Evolutionary conservation across 2,113 vertebrate genomes (phyloP).

Genomic region (Syrmaticus mikado): DNA sequence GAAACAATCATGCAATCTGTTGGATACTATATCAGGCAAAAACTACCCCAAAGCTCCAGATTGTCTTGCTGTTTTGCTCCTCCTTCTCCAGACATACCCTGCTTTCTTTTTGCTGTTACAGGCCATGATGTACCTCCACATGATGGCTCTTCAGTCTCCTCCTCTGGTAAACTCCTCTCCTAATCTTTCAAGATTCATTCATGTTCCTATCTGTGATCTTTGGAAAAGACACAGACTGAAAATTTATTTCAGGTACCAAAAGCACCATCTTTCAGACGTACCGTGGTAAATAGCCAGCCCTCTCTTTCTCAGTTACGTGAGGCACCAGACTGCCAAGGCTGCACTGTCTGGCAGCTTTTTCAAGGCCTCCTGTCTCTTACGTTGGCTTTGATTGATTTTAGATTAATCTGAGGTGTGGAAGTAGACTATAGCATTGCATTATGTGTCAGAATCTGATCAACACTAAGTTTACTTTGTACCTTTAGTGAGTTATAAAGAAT

Average conservation of each 20-base stretch:
- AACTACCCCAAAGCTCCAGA: not conserved
- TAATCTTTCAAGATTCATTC: not conserved
- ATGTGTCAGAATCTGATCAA: not conserved
- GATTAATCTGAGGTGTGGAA: conserved; percentile 7
- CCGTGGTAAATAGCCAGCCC: not conserved
- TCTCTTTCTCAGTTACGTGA: not conserved
- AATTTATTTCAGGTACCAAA: not conserved
- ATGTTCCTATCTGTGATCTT: not conserved
- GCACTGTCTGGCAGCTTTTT: not conserved
- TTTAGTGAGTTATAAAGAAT: not conserved
- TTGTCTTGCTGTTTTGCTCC: not conserved
- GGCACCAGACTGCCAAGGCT: not conserved
- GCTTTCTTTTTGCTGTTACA: not conserved
- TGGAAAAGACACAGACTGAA: not conserved
- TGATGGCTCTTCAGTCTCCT: not conserved
- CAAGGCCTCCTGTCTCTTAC: not conserved
- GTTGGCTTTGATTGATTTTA: not conserved
- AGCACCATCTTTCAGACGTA: not conserved
- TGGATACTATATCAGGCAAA: not conserved
- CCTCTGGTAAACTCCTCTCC: not conserved
- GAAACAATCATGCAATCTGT: not conserved
- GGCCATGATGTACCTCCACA: not conserved
- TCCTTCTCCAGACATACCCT: not conserved
- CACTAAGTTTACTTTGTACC: not conserved
- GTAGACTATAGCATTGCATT: not conserved